Conservation (phyloP, 2,797 vertebrate genomes). For the Crypturellus tataupa region DNA sequence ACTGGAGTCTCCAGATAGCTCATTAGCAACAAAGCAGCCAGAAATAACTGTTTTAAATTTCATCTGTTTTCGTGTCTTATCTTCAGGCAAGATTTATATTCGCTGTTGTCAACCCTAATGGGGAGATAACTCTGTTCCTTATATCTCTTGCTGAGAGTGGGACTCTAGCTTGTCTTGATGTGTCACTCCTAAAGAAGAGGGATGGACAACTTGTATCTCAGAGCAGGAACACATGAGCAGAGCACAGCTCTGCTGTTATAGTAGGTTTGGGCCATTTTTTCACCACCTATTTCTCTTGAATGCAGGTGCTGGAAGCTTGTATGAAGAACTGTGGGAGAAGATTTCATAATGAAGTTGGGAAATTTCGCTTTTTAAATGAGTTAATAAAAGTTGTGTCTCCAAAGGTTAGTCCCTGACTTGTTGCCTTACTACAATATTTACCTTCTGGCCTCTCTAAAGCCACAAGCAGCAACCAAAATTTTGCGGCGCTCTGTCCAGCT, state of each 20-base stretch:
- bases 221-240: neutral
- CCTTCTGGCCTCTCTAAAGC: neutral
- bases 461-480: neutral
- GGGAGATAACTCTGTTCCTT: neutral
- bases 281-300: slow-evolving; percentile 14
- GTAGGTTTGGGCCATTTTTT: neutral
- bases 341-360: slow-evolving; percentile 95
- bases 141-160: rapidly evolving
- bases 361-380: slow-evolving; percentile 96
- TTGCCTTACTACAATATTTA: neutral
- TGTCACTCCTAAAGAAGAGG: neutral
- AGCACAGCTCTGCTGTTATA: rapidly evolving
- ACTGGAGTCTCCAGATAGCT: neutral
- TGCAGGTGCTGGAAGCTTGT: slow-evolving; percentile 92
- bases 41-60: neutral
- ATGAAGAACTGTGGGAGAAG: slow-evolving; percentile 96
- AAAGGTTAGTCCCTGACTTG: slow-evolving; percentile 85
- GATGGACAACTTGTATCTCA: rapidly evolving
- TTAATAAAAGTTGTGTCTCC: slow-evolving; percentile 96
- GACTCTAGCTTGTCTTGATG: neutral
- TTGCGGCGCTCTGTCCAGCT: neutral
- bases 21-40: neutral
- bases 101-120: rapidly evolving
- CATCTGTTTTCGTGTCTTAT: neutral
- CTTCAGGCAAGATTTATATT: neutral